These are phyloP conservation scores for Cossypha heuglini DNA, from an alignment of 2,797 vertebrate genomes.

Conservation along the genomic window DNA sequence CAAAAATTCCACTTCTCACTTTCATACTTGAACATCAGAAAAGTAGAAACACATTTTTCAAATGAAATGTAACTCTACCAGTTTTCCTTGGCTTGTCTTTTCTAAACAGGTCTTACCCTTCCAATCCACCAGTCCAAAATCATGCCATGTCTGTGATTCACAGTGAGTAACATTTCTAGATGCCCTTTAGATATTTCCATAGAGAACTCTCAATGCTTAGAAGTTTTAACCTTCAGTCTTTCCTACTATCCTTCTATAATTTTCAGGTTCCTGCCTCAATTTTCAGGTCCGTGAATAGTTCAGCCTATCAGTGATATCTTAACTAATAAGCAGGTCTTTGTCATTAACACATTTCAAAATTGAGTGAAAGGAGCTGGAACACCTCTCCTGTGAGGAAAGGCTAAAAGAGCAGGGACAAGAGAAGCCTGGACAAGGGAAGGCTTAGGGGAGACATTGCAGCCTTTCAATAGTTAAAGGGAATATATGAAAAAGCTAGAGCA, in stretches of 20 bases:
- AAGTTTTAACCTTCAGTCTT: neutral
- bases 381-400: neutral
- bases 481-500: neutral
- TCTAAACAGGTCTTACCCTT: neutral
- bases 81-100: neutral
- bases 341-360: neutral
- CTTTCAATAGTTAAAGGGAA: neutral
- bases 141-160: neutral
- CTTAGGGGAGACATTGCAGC: neutral
- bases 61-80: neutral
- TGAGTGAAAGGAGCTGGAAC: neutral
- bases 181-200: neutral
- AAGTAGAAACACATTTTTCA: neutral
- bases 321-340: neutral
- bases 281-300: neutral
- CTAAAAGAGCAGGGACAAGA: neutral
- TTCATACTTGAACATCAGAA: neutral
- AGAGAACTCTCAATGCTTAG: neutral
- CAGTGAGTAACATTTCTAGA: neutral
- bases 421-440: neutral
- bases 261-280: neutral
- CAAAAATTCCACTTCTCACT: neutral
- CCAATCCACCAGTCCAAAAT: neutral
- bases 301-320: neutral
- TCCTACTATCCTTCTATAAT: neutral